Evolutionary conservation across 1,140 invertebrate genomes (phyloP).

Genomic region (Pinna nobilis): DNA sequence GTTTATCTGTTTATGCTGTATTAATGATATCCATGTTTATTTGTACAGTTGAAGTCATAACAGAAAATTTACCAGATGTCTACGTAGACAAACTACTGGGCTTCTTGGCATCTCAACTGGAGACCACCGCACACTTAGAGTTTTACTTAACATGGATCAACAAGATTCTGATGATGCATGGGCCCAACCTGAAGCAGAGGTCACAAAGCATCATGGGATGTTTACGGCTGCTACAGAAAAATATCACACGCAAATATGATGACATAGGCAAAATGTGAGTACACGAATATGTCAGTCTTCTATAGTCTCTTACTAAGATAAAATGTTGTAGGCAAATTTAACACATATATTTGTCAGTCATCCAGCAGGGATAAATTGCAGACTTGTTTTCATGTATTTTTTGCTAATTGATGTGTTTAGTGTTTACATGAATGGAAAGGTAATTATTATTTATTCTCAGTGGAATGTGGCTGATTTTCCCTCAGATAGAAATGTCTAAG

Average conservation of each 20-base stretch:
- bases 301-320: not conserved
- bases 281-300: not conserved
- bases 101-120: conserved; percentile 83
- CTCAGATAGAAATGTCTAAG: no score
- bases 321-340: not conserved
- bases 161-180: conserved; percentile 80
- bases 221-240: conserved; percentile 86
- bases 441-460: no score
- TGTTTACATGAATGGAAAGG: no score
- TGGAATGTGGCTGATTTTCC: no score
- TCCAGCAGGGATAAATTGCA: not conserved
- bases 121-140: conserved; percentile 87
- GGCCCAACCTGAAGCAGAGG: conserved; percentile 77
- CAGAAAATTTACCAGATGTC: conserved; percentile 81
- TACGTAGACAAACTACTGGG: conserved; percentile 85
- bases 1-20: not conserved
- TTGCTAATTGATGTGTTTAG: no score
- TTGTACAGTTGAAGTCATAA: conserved; percentile 85
- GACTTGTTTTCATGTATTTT: no score
- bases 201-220: conserved; percentile 77
- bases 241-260: conserved; percentile 85
- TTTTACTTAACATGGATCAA: conserved; percentile 91
- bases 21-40: conserved; percentile 36
- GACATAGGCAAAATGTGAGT: conserved; percentile 90
- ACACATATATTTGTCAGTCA: not conserved